phyloP scores from a whole-genome alignment of 2,113 vertebrate species.

The Himantopus leucocephalus region DNA sequence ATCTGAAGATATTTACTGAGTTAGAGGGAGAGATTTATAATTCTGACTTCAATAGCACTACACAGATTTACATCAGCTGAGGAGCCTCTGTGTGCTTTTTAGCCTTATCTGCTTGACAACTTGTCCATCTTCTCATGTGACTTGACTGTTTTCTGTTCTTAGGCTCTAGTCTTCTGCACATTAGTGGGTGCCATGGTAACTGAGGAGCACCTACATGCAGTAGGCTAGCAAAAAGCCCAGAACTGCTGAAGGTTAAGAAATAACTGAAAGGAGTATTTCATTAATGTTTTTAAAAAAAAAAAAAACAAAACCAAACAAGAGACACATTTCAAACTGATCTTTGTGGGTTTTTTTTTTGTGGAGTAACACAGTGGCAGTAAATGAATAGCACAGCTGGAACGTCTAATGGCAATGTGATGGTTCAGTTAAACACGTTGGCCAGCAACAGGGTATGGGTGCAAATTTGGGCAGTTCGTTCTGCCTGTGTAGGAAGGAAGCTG shows the following conservation, averaged over 20 bases:
- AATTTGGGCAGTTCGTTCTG: neutral
- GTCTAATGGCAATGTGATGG: neutral
- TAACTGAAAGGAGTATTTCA: neutral
- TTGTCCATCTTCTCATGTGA: conserved; percentile 2
- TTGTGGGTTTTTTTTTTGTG: neutral
- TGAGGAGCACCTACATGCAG: neutral
- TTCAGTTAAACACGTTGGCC: neutral
- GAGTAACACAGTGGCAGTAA: neutral
- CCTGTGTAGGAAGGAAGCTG: neutral
- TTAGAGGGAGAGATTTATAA: neutral
- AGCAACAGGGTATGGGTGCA: neutral
- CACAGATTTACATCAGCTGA: neutral
- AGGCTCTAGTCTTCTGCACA: neutral
- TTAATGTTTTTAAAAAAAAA: neutral
- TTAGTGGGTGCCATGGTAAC: conserved; percentile 17
- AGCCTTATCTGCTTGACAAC: neutral
- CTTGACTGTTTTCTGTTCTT: conserved; percentile 13
- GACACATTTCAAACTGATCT: neutral
- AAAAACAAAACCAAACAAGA: neutral
- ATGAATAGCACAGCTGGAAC: neutral
- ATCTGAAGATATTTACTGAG: neutral
- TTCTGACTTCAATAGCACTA: neutral
- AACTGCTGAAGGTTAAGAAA: conserved; percentile 7
- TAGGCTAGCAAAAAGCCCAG: neutral
- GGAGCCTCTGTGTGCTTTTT: neutral